A percentile compares a stretch with the other conserved stretches of the same genome.
These are phyloP conservation scores for Lamellibrachia columna DNA, from an alignment of 2,888 invertebrate genomes.

Conservation along the genomic window DNA sequence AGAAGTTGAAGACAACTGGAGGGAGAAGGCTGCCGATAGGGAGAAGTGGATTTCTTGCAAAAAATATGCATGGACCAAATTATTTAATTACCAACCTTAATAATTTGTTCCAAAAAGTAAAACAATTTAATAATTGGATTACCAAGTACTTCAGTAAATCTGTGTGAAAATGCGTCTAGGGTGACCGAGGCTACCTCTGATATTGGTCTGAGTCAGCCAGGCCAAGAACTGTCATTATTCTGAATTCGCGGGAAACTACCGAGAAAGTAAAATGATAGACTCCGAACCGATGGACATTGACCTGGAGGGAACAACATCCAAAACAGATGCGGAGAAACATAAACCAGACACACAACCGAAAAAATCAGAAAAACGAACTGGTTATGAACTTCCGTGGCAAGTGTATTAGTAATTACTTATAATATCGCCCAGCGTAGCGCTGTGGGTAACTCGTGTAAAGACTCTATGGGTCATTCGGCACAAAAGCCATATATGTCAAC, in stretches of 20 bases:
- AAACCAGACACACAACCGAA: neutral
- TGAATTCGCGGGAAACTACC: slow-evolving; percentile 27
- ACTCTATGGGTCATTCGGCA: too few relatives aligned
- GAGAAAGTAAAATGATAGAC: neutral
- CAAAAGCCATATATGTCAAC: too few relatives aligned
- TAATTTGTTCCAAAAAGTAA: too few relatives aligned
- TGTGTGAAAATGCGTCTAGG: neutral
- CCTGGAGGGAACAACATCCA: neutral
- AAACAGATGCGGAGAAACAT: neutral
- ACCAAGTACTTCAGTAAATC: too few relatives aligned
- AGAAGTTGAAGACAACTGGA: too few relatives aligned
- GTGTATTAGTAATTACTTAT: neutral
- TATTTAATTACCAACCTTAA: too few relatives aligned
- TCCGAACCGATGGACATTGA: slow-evolving; percentile 28
- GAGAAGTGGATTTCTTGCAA: too few relatives aligned
- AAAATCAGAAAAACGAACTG: slow-evolving; percentile 21
- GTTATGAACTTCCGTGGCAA: slow-evolving; percentile 28
- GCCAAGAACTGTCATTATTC: neutral
- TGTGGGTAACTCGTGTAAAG: too few relatives aligned
- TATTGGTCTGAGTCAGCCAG: neutral
- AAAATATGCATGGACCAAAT: too few relatives aligned
- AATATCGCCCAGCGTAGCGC: neutral
- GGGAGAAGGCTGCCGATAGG: too few relatives aligned
- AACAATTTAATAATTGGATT: too few relatives aligned
- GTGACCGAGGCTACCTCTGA: neutral